Conservation (phyloP, 2,797 vertebrate species). For the Babyrousa celebensis region DNA sequence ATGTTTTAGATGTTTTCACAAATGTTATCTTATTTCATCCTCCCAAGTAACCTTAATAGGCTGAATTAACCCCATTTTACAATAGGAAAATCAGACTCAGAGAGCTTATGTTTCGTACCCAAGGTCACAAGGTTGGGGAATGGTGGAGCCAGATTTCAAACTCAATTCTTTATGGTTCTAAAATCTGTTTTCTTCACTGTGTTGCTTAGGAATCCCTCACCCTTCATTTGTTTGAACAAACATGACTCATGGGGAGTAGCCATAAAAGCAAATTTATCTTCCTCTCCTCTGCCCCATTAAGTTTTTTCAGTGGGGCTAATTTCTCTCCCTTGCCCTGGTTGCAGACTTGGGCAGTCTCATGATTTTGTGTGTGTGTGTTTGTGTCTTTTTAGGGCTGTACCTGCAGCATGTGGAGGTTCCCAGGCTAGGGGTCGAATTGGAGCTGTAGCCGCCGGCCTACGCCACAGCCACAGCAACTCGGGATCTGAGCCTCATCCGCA, state of each 20-base stretch:
- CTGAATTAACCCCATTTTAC: neutral
- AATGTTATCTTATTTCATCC: conserved; percentile 24
- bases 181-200: neutral
- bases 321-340: conserved; percentile 17
- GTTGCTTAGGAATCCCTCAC: neutral
- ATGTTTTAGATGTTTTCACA: conserved; percentile 17
- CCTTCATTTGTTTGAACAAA: conserved; percentile 8
- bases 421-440: no score
- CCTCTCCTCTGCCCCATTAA: neutral
- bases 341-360: neutral
- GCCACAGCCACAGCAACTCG: no score
- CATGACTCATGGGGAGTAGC: neutral
- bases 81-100: neutral
- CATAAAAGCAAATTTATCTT: conserved; percentile 16
- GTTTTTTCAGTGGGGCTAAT: neutral
- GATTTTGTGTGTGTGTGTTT: no score
- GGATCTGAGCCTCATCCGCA: no score
- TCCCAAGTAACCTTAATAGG: neutral
- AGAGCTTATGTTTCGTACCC: neutral
- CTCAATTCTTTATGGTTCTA: conserved; percentile 22
- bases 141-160: neutral
- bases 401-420: no score
- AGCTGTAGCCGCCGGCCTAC: no score
- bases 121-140: neutral
- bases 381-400: no score